phyloP scores from a whole-genome alignment of 2,113 vertebrate genomes.

The Cyprinodon brontotheroides region DNA sequence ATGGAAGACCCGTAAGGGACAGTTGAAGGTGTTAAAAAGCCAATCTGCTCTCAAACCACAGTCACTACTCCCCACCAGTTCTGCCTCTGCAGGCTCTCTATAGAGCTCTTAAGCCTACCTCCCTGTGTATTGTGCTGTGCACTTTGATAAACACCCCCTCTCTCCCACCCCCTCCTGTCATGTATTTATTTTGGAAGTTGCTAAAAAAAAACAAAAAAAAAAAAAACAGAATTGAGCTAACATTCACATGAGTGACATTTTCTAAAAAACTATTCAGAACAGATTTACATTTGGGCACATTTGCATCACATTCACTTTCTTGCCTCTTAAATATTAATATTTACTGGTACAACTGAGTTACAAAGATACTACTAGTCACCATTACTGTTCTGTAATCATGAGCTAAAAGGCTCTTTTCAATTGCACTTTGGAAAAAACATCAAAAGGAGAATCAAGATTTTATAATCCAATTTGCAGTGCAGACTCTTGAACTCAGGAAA shows the following conservation, averaged over 20 bases:
- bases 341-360: constrained; percentile 73
- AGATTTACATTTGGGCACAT: constrained; percentile 63
- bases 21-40: constrained; percentile 81
- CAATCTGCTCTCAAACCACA: constrained; percentile 65
- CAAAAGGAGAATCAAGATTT: background rate
- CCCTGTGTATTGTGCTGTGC: constrained; percentile 41
- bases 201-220: constrained; percentile 52
- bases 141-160: constrained; percentile 10
- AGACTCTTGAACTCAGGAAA: background rate
- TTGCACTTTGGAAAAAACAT: constrained; percentile 65
- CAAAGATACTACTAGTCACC: constrained; percentile 74
- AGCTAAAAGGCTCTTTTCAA: constrained; percentile 79
- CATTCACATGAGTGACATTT: constrained; percentile 46
- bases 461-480: background rate
- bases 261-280: constrained; percentile 48
- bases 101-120: constrained; percentile 55
- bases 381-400: constrained; percentile 79
- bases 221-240: constrained; percentile 52
- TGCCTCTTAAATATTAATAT: constrained; percentile 59
- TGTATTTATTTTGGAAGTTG: constrained; percentile 29
- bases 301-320: constrained; percentile 66
- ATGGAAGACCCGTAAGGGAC: constrained; percentile 84
- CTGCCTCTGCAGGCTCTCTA: constrained; percentile 69
- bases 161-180: constrained; percentile 19
- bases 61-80: constrained; percentile 57